phyloP scores from a whole-genome alignment of 2,888 invertebrate species.

The Ariolimax columbianus region DNA sequence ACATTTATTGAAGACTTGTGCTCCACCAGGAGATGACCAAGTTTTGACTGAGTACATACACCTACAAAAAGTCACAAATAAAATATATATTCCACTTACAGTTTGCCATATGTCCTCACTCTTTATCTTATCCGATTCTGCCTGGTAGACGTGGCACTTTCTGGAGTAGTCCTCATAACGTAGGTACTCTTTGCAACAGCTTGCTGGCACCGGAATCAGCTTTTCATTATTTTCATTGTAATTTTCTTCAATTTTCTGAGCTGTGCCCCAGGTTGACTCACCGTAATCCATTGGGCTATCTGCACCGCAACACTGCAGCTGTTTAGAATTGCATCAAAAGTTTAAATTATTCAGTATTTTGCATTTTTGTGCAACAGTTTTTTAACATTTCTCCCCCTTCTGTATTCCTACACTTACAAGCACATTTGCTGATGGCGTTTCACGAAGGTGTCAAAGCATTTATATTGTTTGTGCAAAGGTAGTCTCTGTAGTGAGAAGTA shows the following conservation, averaged over 20 bases:
- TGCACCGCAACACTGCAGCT: conserved; percentile 73
- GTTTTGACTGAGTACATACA: no score
- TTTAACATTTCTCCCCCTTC: no score
- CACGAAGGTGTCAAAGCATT: no score
- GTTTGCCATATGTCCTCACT: conserved; percentile 53
- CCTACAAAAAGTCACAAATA: no score
- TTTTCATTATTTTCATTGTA: background rate
- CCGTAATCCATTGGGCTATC: conserved; percentile 63
- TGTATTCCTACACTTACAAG: no score
- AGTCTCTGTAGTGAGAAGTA: no score
- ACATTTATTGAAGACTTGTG: no score
- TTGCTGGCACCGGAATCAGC: conserved; percentile 61
- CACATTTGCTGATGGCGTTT: no score
- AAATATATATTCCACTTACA: no score
- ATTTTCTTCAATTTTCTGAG: background rate
- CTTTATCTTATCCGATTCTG: conserved; percentile 21
- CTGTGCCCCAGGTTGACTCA: conserved; percentile 61
- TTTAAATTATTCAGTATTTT: background rate
- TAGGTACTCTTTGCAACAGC: conserved; percentile 68
- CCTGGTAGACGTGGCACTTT: conserved; percentile 51
- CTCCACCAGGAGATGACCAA: no score
- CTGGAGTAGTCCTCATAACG: conserved; percentile 59
- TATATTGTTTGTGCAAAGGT: no score
- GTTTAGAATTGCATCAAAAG: conserved; percentile 50
- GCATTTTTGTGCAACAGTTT: background rate